phyloP scores from a whole-genome alignment of 2,888 invertebrate species.

The Linyphia triangularis region DNA sequence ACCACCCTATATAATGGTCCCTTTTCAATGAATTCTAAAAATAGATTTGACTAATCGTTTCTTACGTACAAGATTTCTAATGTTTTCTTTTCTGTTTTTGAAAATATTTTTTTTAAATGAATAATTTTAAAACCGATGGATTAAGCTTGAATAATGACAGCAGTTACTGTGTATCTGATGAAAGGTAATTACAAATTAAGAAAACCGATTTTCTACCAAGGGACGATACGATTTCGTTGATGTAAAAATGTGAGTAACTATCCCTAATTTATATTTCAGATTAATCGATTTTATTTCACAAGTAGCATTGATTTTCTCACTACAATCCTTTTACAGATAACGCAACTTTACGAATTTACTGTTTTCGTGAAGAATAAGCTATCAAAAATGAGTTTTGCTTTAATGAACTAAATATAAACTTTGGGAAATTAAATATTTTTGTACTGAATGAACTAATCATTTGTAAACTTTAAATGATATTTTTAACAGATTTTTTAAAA shows the following conservation, averaged over 20 bases:
- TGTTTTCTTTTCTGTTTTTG: not conserved
- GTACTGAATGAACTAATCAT: too few relatives aligned
- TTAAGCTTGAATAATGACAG: conserved; percentile 13
- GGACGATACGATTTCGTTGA: conserved; percentile 3
- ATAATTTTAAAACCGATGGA: not conserved
- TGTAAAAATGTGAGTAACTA: conserved; percentile 12
- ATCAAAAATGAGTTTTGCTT: too few relatives aligned
- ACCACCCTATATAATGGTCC: too few relatives aligned
- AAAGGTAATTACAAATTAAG: conserved; percentile 38
- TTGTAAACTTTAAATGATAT: too few relatives aligned
- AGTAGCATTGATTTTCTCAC: conserved; percentile 12
- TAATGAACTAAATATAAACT: too few relatives aligned
- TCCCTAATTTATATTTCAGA: conserved; percentile 37
- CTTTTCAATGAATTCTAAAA: too few relatives aligned
- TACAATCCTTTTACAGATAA: conserved; percentile 14
- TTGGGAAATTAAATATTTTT: too few relatives aligned
- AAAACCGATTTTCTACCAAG: conserved; percentile 17
- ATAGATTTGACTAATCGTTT: too few relatives aligned
- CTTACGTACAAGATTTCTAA: too few relatives aligned
- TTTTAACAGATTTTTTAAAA: too few relatives aligned
- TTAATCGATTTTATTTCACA: conserved; percentile 29
- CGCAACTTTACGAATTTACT: not conserved
- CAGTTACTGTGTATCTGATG: conserved; percentile 4
- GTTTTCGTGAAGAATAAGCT: too few relatives aligned
- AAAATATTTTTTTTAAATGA: conserved; percentile 3